Conservation (phyloP, 2,888 invertebrate species). For the Drosophila imparisetae region DNA sequence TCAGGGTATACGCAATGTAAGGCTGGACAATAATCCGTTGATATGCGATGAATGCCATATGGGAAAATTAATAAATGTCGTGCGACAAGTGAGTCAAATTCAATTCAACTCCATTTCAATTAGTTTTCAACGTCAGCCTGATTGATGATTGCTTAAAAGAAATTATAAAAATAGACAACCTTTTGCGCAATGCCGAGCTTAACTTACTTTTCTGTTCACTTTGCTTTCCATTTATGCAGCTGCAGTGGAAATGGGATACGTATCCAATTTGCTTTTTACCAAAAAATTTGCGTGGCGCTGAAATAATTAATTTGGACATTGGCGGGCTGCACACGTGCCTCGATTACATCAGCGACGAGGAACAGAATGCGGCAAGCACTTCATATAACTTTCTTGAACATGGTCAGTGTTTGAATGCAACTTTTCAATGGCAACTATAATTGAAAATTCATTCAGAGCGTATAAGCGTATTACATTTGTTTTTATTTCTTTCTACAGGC, state of each 20-base stretch:
- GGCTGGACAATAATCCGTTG: slow-evolving; percentile 84
- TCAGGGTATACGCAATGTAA: slow-evolving; percentile 84
- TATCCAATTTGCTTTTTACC: slow-evolving; percentile 85
- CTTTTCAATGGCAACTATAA: neutral
- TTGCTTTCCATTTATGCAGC: slow-evolving; percentile 50
- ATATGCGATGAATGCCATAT: slow-evolving; percentile 85
- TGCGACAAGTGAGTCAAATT: slow-evolving; percentile 82
- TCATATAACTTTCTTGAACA: slow-evolving; percentile 86
- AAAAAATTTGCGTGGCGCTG: slow-evolving; percentile 83
- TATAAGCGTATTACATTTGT: neutral
- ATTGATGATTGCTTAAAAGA: slow-evolving; percentile 37
- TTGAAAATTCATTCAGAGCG: neutral
- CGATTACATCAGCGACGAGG: slow-evolving; percentile 85
- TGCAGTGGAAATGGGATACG: slow-evolving; percentile 84
- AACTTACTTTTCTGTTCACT: slow-evolving; percentile 1
- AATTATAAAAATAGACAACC: neutral
- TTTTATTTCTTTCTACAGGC: slow-evolving; percentile 84
- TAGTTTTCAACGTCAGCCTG: slow-evolving; percentile 39
- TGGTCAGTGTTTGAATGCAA: slow-evolving; percentile 74
- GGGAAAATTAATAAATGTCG: slow-evolving; percentile 85
- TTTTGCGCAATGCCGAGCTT: neutral
- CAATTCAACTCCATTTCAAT: slow-evolving; percentile 39
- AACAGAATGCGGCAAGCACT: slow-evolving; percentile 85
- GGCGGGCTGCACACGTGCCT: slow-evolving; percentile 83
- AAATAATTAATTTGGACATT: slow-evolving; percentile 84